phyloP scores from a whole-genome alignment of 1,140 invertebrate genomes.

The Drepana arcuata region DNA sequence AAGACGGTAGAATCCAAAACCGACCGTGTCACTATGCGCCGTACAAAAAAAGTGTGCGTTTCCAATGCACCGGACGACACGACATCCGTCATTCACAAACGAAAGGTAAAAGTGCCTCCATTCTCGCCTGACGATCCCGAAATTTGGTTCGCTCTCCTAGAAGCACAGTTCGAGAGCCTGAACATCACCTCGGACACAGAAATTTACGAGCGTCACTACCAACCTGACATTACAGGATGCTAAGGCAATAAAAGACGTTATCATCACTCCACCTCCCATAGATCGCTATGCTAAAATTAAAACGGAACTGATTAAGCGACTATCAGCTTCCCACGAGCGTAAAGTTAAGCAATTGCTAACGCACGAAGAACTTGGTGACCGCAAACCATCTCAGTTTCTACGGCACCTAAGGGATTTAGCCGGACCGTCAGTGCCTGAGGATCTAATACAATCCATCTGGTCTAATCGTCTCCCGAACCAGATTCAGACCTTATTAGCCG shows the following conservation, averaged over 20 bases:
- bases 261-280: not conserved
- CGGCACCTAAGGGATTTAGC: conserved; percentile 1
- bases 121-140: conserved; percentile 15
- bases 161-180: conserved; percentile 14
- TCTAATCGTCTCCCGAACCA: conserved; percentile 6
- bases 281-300: not conserved
- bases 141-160: conserved; percentile 18
- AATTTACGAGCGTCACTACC: conserved; percentile 1
- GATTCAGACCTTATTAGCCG: conserved; percentile 12
- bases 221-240: conserved; percentile 1
- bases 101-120: conserved; percentile 10
- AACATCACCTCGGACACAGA: conserved; percentile 16
- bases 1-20: not conserved
- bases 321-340: not conserved
- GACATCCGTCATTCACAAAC: not conserved
- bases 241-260: conserved; percentile 1
- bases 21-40: no score
- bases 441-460: not conserved
- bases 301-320: not conserved
- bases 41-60: no score
- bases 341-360: conserved; percentile 1
- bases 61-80: not conserved
- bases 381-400: conserved; percentile 2
- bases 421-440: not conserved
- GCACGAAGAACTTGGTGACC: conserved; percentile 1